These are phyloP conservation scores for Rhinogobius similis DNA, from an alignment of 2,113 vertebrate genomes.

Conservation along the genomic window DNA sequence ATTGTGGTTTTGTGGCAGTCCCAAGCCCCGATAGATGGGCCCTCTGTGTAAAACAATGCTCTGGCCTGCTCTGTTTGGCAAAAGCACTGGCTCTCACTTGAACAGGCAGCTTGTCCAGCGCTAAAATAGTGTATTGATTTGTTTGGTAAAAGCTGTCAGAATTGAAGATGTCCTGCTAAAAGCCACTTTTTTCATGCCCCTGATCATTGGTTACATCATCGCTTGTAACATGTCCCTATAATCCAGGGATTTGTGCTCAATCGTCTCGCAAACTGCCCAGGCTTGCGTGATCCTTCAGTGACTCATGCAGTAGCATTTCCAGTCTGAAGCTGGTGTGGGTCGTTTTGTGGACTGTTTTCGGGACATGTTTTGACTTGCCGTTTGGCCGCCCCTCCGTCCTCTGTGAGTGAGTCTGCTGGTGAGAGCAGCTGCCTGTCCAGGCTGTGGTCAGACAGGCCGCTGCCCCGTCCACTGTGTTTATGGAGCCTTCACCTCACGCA, in stretches of 20 bases:
- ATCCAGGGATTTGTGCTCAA: neutral
- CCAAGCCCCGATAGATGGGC: too few relatives aligned
- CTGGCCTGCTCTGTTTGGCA: too few relatives aligned
- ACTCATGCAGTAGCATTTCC: neutral
- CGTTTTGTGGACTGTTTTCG: conserved; percentile 38
- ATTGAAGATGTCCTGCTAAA: conserved; percentile 1
- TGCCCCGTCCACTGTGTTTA: conserved; percentile 40
- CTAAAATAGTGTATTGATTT: neutral
- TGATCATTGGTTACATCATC: conserved; percentile 4
- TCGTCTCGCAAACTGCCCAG: conserved; percentile 7
- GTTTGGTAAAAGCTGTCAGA: neutral
- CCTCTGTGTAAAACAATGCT: too few relatives aligned
- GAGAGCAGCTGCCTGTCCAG: conserved; percentile 31
- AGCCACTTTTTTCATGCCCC: neutral
- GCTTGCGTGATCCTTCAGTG: neutral
- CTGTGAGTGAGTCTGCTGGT: conserved; percentile 22
- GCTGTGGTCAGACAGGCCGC: conserved; percentile 22
- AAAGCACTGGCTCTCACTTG: neutral
- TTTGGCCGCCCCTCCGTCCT: conserved; percentile 35
- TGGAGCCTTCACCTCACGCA: conserved; percentile 22
- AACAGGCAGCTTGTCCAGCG: neutral
- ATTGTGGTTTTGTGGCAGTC: too few relatives aligned
- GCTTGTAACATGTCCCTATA: conserved; percentile 5
- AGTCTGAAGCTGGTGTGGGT: neutral
- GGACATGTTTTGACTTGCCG: conserved; percentile 52